Evolutionary conservation across 2,113 vertebrate genomes (phyloP).

Genomic region (Candoia aspera): DNA sequence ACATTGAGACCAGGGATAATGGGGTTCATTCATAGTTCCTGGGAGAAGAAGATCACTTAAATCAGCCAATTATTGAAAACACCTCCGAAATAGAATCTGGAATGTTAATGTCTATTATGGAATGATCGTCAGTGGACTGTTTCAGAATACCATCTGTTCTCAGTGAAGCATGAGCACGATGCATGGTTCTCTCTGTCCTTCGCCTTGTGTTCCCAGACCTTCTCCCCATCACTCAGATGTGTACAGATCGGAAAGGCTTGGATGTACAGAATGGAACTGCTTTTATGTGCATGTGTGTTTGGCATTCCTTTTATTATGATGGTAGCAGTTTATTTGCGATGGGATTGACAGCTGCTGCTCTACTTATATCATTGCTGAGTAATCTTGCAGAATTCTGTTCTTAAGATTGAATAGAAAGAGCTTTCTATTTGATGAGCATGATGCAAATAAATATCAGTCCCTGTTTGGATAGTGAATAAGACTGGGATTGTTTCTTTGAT

Average conservation of each 20-base stretch:
- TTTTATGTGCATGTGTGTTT: not conserved
- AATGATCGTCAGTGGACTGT: conserved; percentile 68
- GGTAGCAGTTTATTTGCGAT: conserved; percentile 41
- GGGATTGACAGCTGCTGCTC: conserved; percentile 23
- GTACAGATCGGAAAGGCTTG: conserved; percentile 44
- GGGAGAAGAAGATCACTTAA: not conserved
- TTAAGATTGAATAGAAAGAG: not conserved
- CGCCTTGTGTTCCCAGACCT: conserved; percentile 60
- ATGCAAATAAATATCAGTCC: conserved; percentile 22
- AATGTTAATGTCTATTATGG: conserved; percentile 76
- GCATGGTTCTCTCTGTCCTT: conserved; percentile 61
- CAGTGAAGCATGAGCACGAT: conserved; percentile 66
- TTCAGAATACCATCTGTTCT: conserved; percentile 76
- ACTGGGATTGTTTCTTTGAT: not conserved
- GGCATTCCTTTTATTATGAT: conserved; percentile 48
- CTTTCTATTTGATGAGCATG: conserved; percentile 1
- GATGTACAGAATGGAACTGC: conserved; percentile 8
- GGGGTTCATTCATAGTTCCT: not conserved
- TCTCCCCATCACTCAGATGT: conserved; percentile 22
- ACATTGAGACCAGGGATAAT: not conserved
- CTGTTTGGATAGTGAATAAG: not conserved
- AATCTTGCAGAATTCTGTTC: conserved; percentile 17
- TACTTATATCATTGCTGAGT: not conserved
- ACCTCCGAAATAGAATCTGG: conserved; percentile 66
- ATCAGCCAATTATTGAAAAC: conserved; percentile 63